Evolutionary conservation across 2,797 vertebrate genomes (phyloP).

Genomic region (Acipenser oxyrinchus): DNA sequence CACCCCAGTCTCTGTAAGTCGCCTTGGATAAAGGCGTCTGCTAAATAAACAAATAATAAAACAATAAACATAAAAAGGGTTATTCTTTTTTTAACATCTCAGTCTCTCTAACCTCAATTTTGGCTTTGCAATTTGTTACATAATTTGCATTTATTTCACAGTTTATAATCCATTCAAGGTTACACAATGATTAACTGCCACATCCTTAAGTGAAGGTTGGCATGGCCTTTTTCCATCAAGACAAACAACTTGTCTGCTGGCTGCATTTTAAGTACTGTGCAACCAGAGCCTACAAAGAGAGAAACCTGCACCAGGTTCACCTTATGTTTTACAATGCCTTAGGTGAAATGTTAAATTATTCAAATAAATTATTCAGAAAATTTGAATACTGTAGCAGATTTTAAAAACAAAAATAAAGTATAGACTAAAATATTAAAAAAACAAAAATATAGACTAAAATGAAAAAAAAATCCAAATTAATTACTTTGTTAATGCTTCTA

Average conservation of each 20-base stretch:
- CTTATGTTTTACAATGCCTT: not conserved
- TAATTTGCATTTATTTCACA: slow-evolving; percentile 1
- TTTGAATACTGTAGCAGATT: too few species aligned
- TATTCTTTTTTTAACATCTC: not conserved
- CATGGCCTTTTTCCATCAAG: slow-evolving; percentile 5
- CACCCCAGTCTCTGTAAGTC: too few species aligned
- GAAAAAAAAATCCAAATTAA: too few species aligned
- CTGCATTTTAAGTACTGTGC: not conserved
- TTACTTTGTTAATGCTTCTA: too few species aligned
- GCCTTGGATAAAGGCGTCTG: too few species aligned
- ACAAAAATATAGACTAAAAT: not conserved
- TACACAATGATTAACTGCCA: slow-evolving; percentile 1
- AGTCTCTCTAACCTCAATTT: not conserved
- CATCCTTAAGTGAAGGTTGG: not conserved
- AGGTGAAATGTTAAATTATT: not conserved
- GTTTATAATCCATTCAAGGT: slow-evolving; percentile 3
- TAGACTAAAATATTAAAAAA: not conserved
- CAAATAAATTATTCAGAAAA: not conserved
- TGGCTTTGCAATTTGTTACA: not conserved
- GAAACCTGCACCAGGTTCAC: not conserved
- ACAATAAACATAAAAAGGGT: too few species aligned
- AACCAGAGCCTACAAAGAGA: not conserved
- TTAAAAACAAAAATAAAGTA: not conserved
- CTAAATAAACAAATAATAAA: too few species aligned
- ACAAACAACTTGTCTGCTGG: not conserved